Conservation (phyloP, 2,888 invertebrate genomes). For the Phrixothrix hirtus region DNA sequence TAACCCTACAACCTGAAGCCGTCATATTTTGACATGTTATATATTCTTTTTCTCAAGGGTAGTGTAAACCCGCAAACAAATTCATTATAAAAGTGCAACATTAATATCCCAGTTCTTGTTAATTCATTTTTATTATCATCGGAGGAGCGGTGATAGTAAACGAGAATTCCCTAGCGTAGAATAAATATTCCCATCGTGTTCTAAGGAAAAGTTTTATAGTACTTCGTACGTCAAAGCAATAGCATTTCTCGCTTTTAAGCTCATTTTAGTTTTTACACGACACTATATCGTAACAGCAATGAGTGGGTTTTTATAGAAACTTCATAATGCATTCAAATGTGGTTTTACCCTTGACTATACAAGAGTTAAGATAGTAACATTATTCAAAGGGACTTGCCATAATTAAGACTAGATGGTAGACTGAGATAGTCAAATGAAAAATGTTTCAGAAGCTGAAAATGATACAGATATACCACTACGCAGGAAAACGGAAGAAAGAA, state of each 20-base stretch:
- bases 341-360: too few species aligned
- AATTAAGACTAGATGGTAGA: conserved; percentile 22
- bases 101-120: conserved; percentile 54
- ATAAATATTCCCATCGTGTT: conserved; percentile 68
- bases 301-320: too few species aligned
- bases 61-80: conserved; percentile 49
- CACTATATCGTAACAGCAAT: conserved; percentile 14
- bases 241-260: conserved; percentile 28
- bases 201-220: conserved; percentile 34
- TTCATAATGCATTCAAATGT: too few species aligned
- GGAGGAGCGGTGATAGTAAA: conserved; percentile 51
- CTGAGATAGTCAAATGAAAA: conserved; percentile 25
- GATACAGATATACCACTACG: conserved; percentile 26
- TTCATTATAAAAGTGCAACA: conserved; percentile 52
- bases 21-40: conserved; percentile 19
- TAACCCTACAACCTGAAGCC: conserved; percentile 1
- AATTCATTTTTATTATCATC: conserved; percentile 56
- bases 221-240: conserved; percentile 28
- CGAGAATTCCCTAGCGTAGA: conserved; percentile 52
- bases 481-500: conserved; percentile 31
- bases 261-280: conserved; percentile 23
- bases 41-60: conserved; percentile 46
- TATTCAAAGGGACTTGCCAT: conserved; percentile 15
- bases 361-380: conserved; percentile 1
- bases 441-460: conserved; percentile 23